A percentile compares a stretch with the other conserved stretches of the same genome.
These are phyloP conservation scores for Oligia strigilis DNA, from an alignment of 2,888 invertebrate genomes.

Conservation along the genomic window DNA sequence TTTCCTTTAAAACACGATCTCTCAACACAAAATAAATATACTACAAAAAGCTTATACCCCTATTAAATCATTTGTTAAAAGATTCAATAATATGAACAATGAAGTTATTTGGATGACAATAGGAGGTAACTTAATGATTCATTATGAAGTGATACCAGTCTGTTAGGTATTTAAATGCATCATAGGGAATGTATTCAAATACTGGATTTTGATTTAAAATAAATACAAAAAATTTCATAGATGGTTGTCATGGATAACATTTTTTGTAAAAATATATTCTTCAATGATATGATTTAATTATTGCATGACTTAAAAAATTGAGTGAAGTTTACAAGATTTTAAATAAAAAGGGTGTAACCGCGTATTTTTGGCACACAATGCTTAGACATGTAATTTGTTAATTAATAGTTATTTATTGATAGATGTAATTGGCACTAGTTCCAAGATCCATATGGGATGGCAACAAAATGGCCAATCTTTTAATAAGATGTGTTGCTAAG, in stretches of 20 bases:
- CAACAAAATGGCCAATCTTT: constrained; percentile 25
- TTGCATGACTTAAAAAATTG: constrained; percentile 59
- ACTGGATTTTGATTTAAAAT: constrained; percentile 55
- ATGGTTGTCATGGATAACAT: constrained; percentile 66
- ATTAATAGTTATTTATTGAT: constrained; percentile 10
- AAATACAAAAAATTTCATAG: constrained; percentile 47
- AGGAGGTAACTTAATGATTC: constrained; percentile 65
- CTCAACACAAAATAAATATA: constrained; percentile 84
- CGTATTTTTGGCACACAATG: constrained; percentile 55
- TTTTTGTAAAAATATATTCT: constrained; percentile 63
- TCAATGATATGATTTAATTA: constrained; percentile 69
- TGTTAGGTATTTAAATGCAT: constrained; percentile 66
- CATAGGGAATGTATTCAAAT: constrained; percentile 67
- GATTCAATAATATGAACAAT: constrained; percentile 61
- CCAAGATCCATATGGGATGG: constrained; percentile 23
- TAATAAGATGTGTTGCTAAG: constrained; percentile 14
- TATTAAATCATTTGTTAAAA: constrained; percentile 67
- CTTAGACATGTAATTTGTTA: constrained; percentile 22
- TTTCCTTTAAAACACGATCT: constrained; percentile 77
- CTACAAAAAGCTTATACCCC: constrained; percentile 76
- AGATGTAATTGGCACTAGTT: constrained; percentile 46
- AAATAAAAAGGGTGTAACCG: constrained; percentile 23
- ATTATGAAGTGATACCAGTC: constrained; percentile 60
- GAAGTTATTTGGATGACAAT: constrained; percentile 63
- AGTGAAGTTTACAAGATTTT: constrained; percentile 28